Base-by-base conservation (phyloP, 2,113 vertebrate species). In the Rhea pennata region DNA sequence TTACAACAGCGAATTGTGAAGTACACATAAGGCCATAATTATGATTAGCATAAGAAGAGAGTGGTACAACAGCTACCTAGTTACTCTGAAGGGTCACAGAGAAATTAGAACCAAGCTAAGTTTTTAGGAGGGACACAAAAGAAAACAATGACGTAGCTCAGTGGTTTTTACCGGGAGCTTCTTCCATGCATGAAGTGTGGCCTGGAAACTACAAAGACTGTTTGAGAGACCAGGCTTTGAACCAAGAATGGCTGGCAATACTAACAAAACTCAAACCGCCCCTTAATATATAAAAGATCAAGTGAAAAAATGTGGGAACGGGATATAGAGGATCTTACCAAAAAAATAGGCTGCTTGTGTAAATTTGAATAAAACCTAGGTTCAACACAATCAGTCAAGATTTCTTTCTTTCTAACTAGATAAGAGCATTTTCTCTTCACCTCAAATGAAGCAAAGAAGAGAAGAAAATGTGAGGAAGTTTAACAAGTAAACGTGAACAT, bases 31-130 rank as follows among this genome's bases (percentile, higher is more conserved):
- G 61, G 17, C 84, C 77, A 29, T 85, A 82, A 95, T 93, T 87
- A 89, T 2, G 3, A 95, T 84, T 94, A 92, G 91, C 96, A 93
- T 92, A 95, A 94, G 64, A 92, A 96, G 80, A 92, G 91, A 90
- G 83, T 51, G 58, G 77, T 87, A 82, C 91, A 87, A 91, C 89
- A 90, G 87, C 87, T 73, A 96, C 95, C 95, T 89, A 95, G 89
- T 89, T 79, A 67, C 81, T 91, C 80, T 23, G 73, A 70, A 79
- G 74, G 84, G 84, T 89, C 95, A 90, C 1, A 46, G 86, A 95
- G 74, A 89, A 96, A 96, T 73, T 59, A 85, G 70, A 92, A 93
- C 93, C 96, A 93, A 95, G 95, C 92, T 5, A 81, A 96, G 93
- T 95, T 96, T 91, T 87, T 87, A 88, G 83, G 80, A 73, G 64